Percentiles rank a stretch among this genome's conserved stretches.
phyloP scores from a whole-genome alignment of 92 coral and sea anemone genomes.

The Epizoanthus stellaris region DNA sequence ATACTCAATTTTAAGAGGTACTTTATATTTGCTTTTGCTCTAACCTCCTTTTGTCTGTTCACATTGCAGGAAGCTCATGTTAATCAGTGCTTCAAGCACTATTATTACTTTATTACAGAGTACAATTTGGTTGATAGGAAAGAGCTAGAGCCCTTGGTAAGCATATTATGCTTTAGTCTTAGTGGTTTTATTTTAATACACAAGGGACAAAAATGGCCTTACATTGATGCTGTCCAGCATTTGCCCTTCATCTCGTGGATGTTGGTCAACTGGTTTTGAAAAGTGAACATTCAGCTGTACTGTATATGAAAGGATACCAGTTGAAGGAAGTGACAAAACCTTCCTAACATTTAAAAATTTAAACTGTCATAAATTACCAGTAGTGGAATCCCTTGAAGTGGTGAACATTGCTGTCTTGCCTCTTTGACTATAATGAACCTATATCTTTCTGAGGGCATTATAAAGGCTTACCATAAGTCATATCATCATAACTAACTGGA shows the following conservation, averaged over 20 bases:
- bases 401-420: no score
- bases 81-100: conserved; percentile 98
- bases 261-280: neutral
- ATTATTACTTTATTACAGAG: conserved; percentile 89
- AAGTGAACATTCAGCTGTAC: no score
- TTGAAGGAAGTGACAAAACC: no score
- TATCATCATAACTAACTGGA: no score
- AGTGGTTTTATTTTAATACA: no score
- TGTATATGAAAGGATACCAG: no score
- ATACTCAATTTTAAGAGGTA: neutral
- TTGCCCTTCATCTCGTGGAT: neutral
- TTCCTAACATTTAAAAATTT: no score
- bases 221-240: neutral
- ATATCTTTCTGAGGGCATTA: no score
- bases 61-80: conserved; percentile 93
- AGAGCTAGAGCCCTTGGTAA: conserved; percentile 96
- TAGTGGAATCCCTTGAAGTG: no score
- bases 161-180: conserved; percentile 14
- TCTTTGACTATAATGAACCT: no score
- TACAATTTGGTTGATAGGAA: conserved; percentile 89
- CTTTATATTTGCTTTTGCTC: neutral
- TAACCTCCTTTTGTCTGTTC: conserved; percentile 8
- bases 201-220: neutral
- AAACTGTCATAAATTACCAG: no score
- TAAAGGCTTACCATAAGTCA: no score